Conservation (phyloP, 2,888 invertebrate species). For the Perdita meconis region DNA sequence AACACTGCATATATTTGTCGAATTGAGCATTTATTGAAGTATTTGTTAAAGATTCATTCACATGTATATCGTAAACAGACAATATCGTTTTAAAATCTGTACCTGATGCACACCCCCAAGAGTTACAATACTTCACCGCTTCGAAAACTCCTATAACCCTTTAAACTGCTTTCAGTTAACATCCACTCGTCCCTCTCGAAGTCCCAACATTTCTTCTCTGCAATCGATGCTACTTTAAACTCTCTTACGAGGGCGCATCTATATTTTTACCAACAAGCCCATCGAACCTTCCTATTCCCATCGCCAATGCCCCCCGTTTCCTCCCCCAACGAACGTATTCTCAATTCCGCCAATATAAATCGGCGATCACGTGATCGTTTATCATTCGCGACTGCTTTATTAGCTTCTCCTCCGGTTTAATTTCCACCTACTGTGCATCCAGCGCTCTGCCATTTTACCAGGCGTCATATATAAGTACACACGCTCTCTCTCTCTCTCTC, state of each 20-base stretch:
- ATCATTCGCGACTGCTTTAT: slow-evolving; percentile 23
- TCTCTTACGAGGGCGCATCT: slow-evolving; percentile 21
- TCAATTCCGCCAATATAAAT: slow-evolving; percentile 7
- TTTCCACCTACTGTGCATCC: slow-evolving; percentile 27
- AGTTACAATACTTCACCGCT: no score
- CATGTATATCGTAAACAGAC: no score
- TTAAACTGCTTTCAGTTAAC: slow-evolving; percentile 35
- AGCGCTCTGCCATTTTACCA: slow-evolving; percentile 21
- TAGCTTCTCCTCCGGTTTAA: slow-evolving; percentile 34
- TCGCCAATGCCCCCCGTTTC: slow-evolving; percentile 15
- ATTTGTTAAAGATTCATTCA: no score
- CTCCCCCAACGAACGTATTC: slow-evolving; percentile 6
- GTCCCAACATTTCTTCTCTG: slow-evolving; percentile 22
- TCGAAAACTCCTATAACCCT: background rate
- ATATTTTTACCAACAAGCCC: slow-evolving; percentile 33
- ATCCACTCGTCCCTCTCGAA: slow-evolving; percentile 25
- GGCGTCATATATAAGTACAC: slow-evolving; percentile 17
- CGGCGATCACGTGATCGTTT: slow-evolving; percentile 36
- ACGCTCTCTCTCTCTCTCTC: no score
- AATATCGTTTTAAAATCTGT: no score
- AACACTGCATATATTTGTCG: no score
- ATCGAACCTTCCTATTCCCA: slow-evolving; percentile 45
- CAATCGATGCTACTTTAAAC: slow-evolving; percentile 11
- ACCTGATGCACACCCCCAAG: no score
- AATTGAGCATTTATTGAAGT: no score